A percentile compares a stretch with the other conserved stretches of the same genome.
phyloP scores from a whole-genome alignment of 2,797 vertebrate species.

The Masticophis lateralis region DNA sequence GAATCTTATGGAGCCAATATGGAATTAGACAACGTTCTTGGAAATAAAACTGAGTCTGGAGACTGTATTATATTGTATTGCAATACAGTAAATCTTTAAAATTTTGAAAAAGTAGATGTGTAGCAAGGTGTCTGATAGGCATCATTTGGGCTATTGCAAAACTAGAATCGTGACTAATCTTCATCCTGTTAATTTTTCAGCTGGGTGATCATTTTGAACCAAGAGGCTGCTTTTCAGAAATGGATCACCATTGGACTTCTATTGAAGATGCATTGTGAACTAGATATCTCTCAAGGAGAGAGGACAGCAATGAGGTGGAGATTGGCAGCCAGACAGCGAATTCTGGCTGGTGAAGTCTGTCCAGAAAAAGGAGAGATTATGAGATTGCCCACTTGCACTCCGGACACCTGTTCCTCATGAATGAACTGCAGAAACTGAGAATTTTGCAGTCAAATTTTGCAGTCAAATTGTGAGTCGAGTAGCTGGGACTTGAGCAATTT shows the following conservation, averaged over 20 bases:
- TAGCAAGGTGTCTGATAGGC: not conserved
- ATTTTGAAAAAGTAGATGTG: not conserved
- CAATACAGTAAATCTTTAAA: not conserved
- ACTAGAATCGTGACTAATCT: not conserved
- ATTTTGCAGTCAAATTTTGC: no score
- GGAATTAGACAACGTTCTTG: not conserved
- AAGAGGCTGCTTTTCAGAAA: not conserved
- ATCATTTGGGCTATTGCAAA: not conserved
- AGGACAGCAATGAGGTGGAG: no score
- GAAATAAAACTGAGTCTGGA: not conserved
- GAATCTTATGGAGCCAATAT: not conserved
- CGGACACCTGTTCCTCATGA: no score
- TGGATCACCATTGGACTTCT: not conserved
- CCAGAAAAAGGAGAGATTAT: no score
- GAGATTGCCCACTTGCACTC: no score
- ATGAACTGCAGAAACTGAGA: no score
- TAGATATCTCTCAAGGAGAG: no score
- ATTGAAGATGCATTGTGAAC: no score
- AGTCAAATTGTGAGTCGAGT: no score
- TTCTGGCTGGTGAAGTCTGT: no score
- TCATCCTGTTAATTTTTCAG: not conserved
- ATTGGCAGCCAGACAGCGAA: no score
- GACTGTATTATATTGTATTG: not conserved
- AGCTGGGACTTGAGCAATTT: no score
- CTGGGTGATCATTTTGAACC: not conserved